Base-by-base conservation (phyloP, 2,797 vertebrate genomes). In the Pangasius djambal region DNA sequence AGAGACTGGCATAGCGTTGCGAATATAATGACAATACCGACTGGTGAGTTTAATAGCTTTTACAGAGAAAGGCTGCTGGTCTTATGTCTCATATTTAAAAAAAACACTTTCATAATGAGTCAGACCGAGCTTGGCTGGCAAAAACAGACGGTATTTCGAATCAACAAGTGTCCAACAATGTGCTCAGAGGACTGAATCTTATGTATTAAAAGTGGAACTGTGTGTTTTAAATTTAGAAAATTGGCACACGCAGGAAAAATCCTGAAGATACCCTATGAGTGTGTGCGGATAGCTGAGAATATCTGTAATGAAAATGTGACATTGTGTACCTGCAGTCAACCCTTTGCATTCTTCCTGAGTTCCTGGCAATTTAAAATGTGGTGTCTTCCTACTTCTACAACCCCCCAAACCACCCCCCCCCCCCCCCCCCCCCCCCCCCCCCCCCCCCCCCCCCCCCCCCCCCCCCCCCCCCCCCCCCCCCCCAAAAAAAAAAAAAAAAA, bases 1-100 rank as follows among this genome's bases (percentile, higher is more conserved):
- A 86, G 86, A 70, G 90, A 86, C 92, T 91, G 91, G 84, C 89
- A 92, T 25, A 91, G 92, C 93, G 87, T 93, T 93, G 93, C 92
- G 93, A 92, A 89, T 91, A 91, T 94, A 94, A 95, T 95, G 94
- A 94, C 92, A 94, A 89, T 93, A 95, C 95, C 85, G 89, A 95
- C 93, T 94, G 94, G 87, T 87, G 92, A 92, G 91, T 91, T 59
- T 95, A 95, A 96, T 95, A 93, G 91, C 90, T 96, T 95, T 95
- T 94, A 93, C 95, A 96, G 95, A 92, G 92, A 92, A 92, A 88
- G 92, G 87, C 88, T 87, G 84, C 75, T 83, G 78, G 88, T 91
- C 89, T 88, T 94, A 92, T 93, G 93, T 93, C 92, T 93, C 88
- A 69, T 90, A 91, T 94, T 95, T 89, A 92, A 94, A 95, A 92